A percentile compares a stretch with the other conserved stretches of the same genome.
Conservation (phyloP, 2,113 vertebrate genomes). For the Anseranas semipalmata region DNA sequence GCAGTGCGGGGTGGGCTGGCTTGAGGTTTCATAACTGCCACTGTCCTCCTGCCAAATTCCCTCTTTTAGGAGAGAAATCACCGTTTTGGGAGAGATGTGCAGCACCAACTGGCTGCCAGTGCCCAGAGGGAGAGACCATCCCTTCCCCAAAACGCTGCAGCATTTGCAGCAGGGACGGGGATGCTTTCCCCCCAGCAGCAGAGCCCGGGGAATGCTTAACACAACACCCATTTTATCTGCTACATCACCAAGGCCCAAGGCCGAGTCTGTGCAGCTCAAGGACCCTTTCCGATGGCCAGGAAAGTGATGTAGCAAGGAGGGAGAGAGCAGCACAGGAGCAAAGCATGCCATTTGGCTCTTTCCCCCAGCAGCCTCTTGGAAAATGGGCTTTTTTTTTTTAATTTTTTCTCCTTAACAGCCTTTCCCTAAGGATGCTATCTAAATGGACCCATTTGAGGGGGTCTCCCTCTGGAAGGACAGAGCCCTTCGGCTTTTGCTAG, state of each 20-base stretch:
- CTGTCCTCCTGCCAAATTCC: background rate
- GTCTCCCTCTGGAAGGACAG: background rate
- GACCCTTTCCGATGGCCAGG: background rate
- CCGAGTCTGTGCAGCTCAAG: background rate
- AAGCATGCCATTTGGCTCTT: background rate
- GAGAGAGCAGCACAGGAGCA: background rate
- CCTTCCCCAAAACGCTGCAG: background rate
- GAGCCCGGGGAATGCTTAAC: background rate
- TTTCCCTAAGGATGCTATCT: background rate
- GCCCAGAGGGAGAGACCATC: background rate
- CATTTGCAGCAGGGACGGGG: background rate
- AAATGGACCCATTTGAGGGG: background rate
- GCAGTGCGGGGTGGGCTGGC: background rate
- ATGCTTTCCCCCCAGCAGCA: background rate
- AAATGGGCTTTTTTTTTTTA: background rate
- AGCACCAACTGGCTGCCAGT: background rate
- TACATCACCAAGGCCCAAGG: fast-evolving
- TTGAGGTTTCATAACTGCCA: too few relatives aligned
- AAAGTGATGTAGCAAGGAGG: background rate
- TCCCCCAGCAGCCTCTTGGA: background rate
- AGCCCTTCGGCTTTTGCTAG: background rate
- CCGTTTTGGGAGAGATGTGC: background rate
- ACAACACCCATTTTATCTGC: background rate
- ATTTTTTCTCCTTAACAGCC: background rate
- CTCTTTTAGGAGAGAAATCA: background rate